These are phyloP conservation scores for Neopipo cinnamomea DNA, from an alignment of 2,113 vertebrate genomes.

Conservation along the genomic window DNA sequence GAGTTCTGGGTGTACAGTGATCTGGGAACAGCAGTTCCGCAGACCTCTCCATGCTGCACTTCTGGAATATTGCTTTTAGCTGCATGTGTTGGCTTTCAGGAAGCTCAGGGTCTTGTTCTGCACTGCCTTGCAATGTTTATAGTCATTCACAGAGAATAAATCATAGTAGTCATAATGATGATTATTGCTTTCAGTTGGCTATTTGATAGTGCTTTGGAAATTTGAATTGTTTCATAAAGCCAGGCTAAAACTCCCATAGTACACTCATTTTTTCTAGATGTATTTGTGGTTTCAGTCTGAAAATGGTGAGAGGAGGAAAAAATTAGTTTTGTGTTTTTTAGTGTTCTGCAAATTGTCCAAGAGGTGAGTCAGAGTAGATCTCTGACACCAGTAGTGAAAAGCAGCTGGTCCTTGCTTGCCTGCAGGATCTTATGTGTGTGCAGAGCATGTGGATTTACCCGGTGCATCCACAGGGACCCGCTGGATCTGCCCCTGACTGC, in stretches of 20 bases:
- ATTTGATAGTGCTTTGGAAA: background rate
- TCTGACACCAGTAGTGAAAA: background rate
- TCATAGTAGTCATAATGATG: too few species aligned
- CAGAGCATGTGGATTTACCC: background rate
- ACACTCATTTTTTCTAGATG: background rate
- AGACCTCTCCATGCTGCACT: background rate
- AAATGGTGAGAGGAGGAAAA: background rate
- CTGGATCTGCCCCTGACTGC: background rate
- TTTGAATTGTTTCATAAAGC: background rate
- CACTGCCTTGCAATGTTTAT: constrained; percentile 37
- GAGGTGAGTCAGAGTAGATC: background rate
- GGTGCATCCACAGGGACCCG: accelerated
- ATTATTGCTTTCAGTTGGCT: background rate
- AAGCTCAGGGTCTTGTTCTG: constrained; percentile 44
- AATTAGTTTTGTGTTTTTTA: background rate
- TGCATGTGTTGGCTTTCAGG: constrained; percentile 41
- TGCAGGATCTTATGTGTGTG: background rate
- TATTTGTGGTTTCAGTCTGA: background rate
- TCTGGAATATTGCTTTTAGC: background rate
- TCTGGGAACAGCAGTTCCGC: background rate
- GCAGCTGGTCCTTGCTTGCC: background rate
- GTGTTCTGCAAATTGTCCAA: background rate
- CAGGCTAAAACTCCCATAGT: background rate
- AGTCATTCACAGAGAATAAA: background rate
- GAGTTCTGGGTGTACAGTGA: background rate